Evolutionary conservation across 2,113 vertebrate genomes (phyloP).

Genomic region (Phylloscopus trochiloides): DNA sequence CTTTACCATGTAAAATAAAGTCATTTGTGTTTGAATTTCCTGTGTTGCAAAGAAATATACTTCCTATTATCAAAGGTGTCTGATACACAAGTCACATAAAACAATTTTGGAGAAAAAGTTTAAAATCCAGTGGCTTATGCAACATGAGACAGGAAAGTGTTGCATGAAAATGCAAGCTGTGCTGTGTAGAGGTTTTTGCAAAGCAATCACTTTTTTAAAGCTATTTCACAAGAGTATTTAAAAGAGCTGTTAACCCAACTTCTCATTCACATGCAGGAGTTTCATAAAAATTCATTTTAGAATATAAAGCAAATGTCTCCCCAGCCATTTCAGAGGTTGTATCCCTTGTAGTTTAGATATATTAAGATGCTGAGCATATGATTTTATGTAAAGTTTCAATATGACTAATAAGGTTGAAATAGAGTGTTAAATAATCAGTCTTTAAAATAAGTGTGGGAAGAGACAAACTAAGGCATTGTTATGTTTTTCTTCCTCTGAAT

Average conservation of each 20-base stretch:
- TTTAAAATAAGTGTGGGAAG: neutral
- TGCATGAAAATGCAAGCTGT: neutral
- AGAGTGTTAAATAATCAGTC: neutral
- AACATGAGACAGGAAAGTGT: neutral
- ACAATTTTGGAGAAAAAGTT: neutral
- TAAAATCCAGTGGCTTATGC: neutral
- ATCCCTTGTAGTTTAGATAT: neutral
- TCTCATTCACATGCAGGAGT: neutral
- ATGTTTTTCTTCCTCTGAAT: neutral
- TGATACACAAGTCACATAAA: neutral
- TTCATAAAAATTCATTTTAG: constrained; percentile 23
- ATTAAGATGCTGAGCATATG: neutral
- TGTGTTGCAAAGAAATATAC: neutral
- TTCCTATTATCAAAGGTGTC: neutral
- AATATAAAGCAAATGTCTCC: constrained; percentile 3
- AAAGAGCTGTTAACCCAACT: constrained; percentile 1
- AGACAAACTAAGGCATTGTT: neutral
- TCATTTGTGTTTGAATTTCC: neutral
- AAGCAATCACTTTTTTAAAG: neutral
- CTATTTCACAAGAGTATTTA: neutral
- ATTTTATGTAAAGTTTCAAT: neutral
- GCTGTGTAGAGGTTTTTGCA: neutral
- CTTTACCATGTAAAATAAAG: neutral
- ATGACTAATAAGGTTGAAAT: neutral
- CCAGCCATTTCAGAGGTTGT: neutral